phyloP scores from a whole-genome alignment of 2,113 vertebrate species.

The Epinephelus fuscoguttatus region DNA sequence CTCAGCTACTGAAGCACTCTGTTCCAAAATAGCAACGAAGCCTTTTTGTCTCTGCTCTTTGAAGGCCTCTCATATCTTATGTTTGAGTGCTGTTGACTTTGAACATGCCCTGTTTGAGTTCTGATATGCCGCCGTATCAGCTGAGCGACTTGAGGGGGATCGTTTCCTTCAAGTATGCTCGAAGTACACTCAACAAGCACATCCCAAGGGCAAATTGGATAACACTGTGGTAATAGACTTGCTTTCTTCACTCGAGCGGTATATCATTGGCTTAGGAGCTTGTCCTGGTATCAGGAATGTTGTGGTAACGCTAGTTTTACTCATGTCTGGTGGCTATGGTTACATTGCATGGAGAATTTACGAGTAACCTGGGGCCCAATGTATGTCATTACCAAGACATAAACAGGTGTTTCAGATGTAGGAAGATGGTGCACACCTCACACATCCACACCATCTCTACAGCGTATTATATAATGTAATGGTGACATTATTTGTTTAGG shows the following conservation, averaged over 20 bases:
- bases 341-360: background rate
- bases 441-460: too few relatives aligned
- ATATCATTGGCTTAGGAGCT: conserved; percentile 47
- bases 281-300: conserved; percentile 11
- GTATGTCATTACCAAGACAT: background rate
- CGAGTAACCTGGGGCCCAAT: background rate
- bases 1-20: conserved; percentile 54
- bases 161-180: conserved; percentile 61
- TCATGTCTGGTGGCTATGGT: conserved; percentile 10
- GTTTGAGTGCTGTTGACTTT: conserved; percentile 77
- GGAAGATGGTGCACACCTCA: background rate
- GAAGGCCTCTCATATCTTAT: conserved; percentile 62
- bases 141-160: conserved; percentile 40
- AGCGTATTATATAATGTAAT: too few relatives aligned
- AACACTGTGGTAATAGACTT: conserved; percentile 32
- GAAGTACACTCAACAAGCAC: conserved; percentile 47
- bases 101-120: conserved; percentile 54
- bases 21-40: conserved; percentile 54
- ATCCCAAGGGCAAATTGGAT: conserved; percentile 65
- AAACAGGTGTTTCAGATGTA: background rate
- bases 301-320: conserved; percentile 23
- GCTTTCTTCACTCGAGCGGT: conserved; percentile 32
- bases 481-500: too few relatives aligned
- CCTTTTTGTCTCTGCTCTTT: conserved; percentile 53
- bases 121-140: conserved; percentile 47